Evolutionary conservation across 2,797 vertebrate species (phyloP), one percentile per base, ranked within the genome.

Genomic region (Erethizon dorsatum): DNA sequence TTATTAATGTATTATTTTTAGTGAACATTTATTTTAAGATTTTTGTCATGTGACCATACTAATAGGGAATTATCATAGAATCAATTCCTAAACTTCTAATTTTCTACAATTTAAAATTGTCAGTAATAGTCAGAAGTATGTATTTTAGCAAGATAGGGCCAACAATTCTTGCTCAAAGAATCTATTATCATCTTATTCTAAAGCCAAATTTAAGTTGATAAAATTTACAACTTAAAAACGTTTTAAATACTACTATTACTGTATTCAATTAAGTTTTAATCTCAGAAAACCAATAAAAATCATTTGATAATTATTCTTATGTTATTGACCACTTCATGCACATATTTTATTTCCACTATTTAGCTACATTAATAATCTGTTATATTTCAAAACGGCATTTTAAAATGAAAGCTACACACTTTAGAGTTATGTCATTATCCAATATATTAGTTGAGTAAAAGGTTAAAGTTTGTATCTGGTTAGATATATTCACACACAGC

Each of bases 1-100:
- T 85, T 26, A 97, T 50, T 82, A 78, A 59, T 57, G 83, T n/a
- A 77, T 7, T 94, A 26, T 56, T 93, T 95, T 80, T n/a, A 85
- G 18, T 83, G 78, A 86, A 84, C 17, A 69, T 85, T 89, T 75
- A n/a, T 78, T 83, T 93, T 63, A 59, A 22, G 3, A 41, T 75
- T 95, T 80, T 52, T 50, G 13, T 50, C 18, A 59, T 1, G 17
- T 93, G 52, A 96, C 61, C 8, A 9, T 45, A 14, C 17, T 90
- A 63, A 94, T 67, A 84, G 12, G 17, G 28, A 12, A 50, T 94
- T 65, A 78, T 59, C 37, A 96, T 17, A 57, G 6, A 37, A 63
- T 79, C 7, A 88, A 37, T 85, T 67, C 5, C 47, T 93, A 12
- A 93, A 90, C 28, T 45, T 90, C 5, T 33, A 28, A 61, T n/a